Evolutionary conservation across 2,888 invertebrate species (phyloP), one percentile per base, ranked within the genome.

Genomic region (Leucozona laternaria): DNA sequence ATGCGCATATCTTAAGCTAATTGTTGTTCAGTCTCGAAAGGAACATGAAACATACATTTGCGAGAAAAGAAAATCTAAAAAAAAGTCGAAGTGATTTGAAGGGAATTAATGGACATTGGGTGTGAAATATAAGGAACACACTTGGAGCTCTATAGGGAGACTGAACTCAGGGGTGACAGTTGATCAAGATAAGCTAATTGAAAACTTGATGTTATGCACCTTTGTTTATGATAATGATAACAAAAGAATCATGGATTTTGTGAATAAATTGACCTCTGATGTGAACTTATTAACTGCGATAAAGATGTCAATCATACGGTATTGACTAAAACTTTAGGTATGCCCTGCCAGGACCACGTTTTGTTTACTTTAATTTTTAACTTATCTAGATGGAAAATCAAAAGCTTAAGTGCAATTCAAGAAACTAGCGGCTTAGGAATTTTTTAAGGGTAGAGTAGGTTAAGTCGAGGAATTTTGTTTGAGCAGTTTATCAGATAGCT

Each of bases 11-110:
- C 78, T 78, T 55, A 37, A 45, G 78, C 68, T 82, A 82, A 86
- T 82, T 86, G 86, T 71, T 86, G 82, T 78, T 28, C 28, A 75
- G 82, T 17, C 45, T 64, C 37, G 7, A 20, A 20, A 71, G 45
- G 60, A 71, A 86, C 86, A 86, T 79, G 86, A 58, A 86, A 86
- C 81, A 37, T 86, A 82, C 86, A 86, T 86, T 86, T 86, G 86
- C 48, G 53, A 58, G n/a, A 58, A 11, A 20, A 20, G 2, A n/a
- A 34, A 6, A 43, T 7, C 4, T 5, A 58, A 17, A 17, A 37
- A 64, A 55, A 62, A n/a, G 75, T 60, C 62, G 40, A 81, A 64
- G 57, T 70, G 81, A 50, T 48, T 70, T 37, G 73, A 81, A 81
- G 85, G 85, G 78, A 71, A 72, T 53, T 53, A 58, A 71, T 40